phyloP scores from a whole-genome alignment of 2,797 vertebrate species.

The Fratercula arctica region DNA sequence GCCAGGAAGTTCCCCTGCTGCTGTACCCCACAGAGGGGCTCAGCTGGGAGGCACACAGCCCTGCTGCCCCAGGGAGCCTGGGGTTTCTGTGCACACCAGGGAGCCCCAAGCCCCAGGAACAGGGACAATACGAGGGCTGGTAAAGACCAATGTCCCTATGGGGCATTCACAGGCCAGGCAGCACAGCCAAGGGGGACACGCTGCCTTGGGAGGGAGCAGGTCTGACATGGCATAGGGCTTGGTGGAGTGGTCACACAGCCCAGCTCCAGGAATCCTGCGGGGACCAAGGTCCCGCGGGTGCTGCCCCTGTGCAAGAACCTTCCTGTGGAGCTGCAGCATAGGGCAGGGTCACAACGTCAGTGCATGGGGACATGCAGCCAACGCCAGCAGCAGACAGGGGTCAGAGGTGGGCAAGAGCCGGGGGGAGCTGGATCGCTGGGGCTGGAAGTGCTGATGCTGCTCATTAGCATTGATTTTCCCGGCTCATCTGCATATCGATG shows the following conservation, averaged over 20 bases:
- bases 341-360: background rate
- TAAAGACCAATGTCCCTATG: rapidly evolving
- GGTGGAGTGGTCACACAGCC: background rate
- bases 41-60: background rate
- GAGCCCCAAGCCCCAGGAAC: background rate
- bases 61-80: rapidly evolving
- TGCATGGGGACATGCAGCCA: rapidly evolving
- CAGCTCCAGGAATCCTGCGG: rapidly evolving
- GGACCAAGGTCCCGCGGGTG: rapidly evolving
- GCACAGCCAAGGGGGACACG: rapidly evolving
- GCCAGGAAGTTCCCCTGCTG: rapidly evolving
- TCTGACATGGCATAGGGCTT: rapidly evolving
- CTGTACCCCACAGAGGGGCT: background rate
- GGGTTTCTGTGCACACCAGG: background rate
- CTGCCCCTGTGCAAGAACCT: background rate
- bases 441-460: constrained; percentile 16
- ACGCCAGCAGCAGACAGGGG: background rate
- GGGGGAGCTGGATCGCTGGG: background rate
- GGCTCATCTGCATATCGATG: background rate
- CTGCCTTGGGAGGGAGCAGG: background rate
- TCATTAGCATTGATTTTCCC: constrained; percentile 20
- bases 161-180: background rate
- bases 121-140: background rate
- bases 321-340: background rate
- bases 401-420: background rate